These are phyloP conservation scores for Halcyon leucocephala DNA, from an alignment of 2,797 vertebrate species.

Conservation along the genomic window DNA sequence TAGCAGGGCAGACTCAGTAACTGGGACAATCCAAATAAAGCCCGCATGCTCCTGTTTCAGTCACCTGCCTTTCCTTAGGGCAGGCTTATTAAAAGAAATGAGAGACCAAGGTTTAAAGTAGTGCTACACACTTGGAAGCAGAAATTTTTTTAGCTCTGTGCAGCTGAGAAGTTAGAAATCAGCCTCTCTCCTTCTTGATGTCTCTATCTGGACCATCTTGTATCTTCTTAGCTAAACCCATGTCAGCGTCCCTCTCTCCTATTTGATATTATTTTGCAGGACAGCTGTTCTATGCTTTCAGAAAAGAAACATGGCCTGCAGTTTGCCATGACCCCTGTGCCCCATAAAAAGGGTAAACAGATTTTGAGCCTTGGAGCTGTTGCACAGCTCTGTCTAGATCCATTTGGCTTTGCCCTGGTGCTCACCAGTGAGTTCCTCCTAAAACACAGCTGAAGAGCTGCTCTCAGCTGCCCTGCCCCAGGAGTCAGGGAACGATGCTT, in stretches of 20 bases:
- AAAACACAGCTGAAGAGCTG: rapidly evolving
- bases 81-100: conserved; percentile 8
- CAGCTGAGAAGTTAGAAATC: background rate
- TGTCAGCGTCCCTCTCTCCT: background rate
- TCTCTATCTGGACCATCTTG: background rate
- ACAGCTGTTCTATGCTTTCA: background rate
- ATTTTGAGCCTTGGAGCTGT: background rate
- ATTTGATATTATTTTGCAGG: background rate
- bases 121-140: background rate
- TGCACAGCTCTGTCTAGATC: background rate
- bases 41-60: background rate
- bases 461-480: background rate
- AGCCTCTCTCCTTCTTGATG: background rate
- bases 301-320: background rate
- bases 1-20: conserved; percentile 19
- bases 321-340: background rate
- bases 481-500: background rate
- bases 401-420: background rate
- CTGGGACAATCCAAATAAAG: conserved; percentile 46
- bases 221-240: background rate
- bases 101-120: background rate
- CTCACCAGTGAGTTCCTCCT: background rate
- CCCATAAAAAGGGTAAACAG: background rate
- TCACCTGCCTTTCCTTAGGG: conserved; percentile 13
- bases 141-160: background rate